Evolutionary conservation across 2,113 vertebrate species (phyloP), one percentile per base, ranked within the genome.

Genomic region (Zosterops borbonicus): DNA sequence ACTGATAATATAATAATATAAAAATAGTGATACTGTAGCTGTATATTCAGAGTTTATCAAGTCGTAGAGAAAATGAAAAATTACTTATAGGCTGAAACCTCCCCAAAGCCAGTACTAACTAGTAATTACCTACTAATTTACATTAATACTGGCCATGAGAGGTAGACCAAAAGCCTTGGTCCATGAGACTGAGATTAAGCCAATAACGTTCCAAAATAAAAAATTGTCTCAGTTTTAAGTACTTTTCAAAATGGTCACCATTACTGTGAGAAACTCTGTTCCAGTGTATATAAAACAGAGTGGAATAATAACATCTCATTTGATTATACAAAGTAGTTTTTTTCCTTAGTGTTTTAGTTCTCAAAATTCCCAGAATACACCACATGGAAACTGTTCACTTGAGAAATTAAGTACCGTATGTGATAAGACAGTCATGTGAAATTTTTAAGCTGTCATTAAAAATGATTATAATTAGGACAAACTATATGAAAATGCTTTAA

Each of bases 401-500:
- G 97, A 98, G 97, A 98, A 98, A 98, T 98, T 98, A 98, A 98
- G 97, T 96, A 96, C 97, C 24, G 62, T 97, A 94, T 97, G 96
- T 85, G 97, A 97, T 98, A 97, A 98, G 97, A 98, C 97, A 98
- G 97, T 98, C 97, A 96, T 97, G 97, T 96, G 98, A 98, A 98
- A 98, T 95, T 98, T 98, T 98, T 97, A 98, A 98, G 97, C 98
- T 98, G 97, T 98, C 98, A 97, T 98, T 98, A 98, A 98, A 98
- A 98, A 98, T 96, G 80, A 98, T 98, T 98, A 94, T 97, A 98
- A 98, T 98, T 98, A 98, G 97, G 96, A 98, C 97, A 98, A 98
- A 98, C 98, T 98, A 96, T 97, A 97, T 94, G 97, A 98, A 98
- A 98, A 98, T 97, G 94, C 97, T 98, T 97, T 97, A 98, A 98